Conservation (phyloP, 2,888 invertebrate species). For the Pegoplata infirma region DNA sequence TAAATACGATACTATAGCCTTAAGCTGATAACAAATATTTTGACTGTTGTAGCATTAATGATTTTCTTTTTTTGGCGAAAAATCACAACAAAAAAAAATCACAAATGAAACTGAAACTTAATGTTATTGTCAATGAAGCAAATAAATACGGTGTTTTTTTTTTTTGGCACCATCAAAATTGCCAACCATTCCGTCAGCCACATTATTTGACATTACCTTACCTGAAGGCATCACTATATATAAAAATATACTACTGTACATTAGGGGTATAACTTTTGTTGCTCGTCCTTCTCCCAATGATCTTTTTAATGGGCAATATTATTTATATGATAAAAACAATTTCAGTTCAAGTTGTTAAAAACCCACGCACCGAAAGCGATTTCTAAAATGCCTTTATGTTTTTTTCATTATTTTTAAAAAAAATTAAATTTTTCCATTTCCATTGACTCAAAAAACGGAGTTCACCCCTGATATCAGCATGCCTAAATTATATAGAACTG, state of each 20-base stretch:
- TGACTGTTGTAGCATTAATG: constrained; percentile 28
- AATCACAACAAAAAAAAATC: not conserved
- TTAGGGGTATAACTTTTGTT: too few relatives aligned
- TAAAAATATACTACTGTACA: too few relatives aligned
- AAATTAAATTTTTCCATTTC: too few relatives aligned
- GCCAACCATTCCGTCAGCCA: constrained; percentile 18
- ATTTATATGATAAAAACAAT: too few relatives aligned
- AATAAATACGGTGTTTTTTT: constrained; percentile 29
- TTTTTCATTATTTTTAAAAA: not conserved
- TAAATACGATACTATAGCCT: constrained; percentile 18
- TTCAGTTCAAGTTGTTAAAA: too few relatives aligned
- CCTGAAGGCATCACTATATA: constrained; percentile 15
- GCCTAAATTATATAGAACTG: too few relatives aligned
- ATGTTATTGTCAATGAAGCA: constrained; percentile 42
- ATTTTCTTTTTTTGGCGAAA: constrained; percentile 10
- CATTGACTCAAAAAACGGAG: too few relatives aligned
- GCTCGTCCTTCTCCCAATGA: too few relatives aligned
- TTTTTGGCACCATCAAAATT: constrained; percentile 6
- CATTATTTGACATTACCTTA: constrained; percentile 28
- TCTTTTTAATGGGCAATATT: too few relatives aligned
- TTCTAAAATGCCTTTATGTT: not conserved
- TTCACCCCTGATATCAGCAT: too few relatives aligned
- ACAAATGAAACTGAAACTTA: constrained; percentile 9
- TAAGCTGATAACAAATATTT: constrained; percentile 33
- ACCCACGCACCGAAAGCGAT: too few relatives aligned